These are phyloP conservation scores for Heterodera filipjevi DNA, from an alignment of 2,888 invertebrate species.

Conservation along the genomic window DNA sequence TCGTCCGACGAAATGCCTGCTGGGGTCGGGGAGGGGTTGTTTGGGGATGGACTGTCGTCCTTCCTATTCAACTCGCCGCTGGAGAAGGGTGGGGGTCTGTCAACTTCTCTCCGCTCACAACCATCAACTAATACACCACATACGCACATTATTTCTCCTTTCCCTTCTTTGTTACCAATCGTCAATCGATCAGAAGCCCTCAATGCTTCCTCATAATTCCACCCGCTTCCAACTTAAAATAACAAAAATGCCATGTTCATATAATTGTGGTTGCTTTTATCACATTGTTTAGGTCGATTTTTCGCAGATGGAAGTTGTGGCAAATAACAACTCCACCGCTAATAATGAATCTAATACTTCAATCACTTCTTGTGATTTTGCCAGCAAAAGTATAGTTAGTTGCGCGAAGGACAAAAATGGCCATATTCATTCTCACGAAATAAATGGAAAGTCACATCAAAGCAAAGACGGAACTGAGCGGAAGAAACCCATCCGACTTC, in stretches of 20 bases:
- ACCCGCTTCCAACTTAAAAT: background rate
- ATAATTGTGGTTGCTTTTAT: background rate
- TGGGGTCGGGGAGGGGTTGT: background rate
- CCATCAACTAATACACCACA: too few relatives aligned
- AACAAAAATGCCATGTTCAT: background rate
- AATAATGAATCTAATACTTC: background rate
- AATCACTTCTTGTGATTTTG: background rate
- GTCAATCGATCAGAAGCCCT: background rate
- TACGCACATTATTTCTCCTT: background rate
- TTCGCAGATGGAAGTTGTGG: background rate
- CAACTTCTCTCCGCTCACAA: background rate
- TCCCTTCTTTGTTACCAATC: background rate
- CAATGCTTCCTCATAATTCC: background rate
- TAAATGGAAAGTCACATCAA: background rate
- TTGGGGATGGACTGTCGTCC: background rate
- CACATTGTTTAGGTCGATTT: background rate
- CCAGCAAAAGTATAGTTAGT: background rate
- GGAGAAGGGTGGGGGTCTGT: background rate
- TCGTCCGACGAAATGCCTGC: background rate
- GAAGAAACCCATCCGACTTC: constrained; percentile 40
- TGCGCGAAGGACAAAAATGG: constrained; percentile 1
- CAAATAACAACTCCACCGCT: background rate
- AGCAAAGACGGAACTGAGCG: constrained; percentile 11
- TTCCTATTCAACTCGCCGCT: background rate
- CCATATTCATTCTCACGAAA: background rate